A percentile compares a stretch with the other conserved stretches of the same genome.
Evolutionary conservation across 2,888 invertebrate genomes (phyloP).

Genomic region (Cataglyphis cursor): DNA sequence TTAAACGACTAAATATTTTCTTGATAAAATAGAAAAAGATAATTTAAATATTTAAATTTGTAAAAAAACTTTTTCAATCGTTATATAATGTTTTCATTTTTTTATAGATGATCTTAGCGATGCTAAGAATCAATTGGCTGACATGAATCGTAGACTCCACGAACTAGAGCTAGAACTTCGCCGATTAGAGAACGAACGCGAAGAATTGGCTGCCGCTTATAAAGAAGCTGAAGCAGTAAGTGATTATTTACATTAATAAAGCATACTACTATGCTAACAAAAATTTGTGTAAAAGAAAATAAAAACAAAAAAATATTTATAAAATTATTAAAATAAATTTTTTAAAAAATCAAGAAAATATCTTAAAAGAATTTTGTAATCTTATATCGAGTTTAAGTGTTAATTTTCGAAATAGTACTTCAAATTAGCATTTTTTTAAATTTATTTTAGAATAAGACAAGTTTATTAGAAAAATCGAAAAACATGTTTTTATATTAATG

Average conservation of each 20-base stretch:
- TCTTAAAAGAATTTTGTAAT: not conserved
- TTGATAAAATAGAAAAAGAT: not conserved
- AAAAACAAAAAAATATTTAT: not conserved
- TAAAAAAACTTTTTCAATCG: not conserved
- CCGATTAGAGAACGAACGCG: conserved; percentile 99
- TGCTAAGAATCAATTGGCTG: conserved; percentile 96
- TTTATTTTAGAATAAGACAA: not conserved
- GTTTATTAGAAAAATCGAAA: not conserved
- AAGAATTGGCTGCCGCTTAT: conserved; percentile 98
- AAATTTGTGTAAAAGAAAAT: not conserved
- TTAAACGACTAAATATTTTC: not conserved
- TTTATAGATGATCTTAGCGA: conserved; percentile 97
- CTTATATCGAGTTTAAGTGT: not conserved
- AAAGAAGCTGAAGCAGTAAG: conserved; percentile 99
- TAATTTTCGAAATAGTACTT: not conserved
- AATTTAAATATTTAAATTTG: not conserved
- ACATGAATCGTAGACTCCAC: conserved; percentile 98
- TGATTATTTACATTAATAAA: conserved; percentile 75
- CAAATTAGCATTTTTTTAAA: not conserved
- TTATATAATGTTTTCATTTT: not conserved
- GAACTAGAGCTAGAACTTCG: conserved; percentile 99
- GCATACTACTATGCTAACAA: not conserved
- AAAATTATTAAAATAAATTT: not conserved
- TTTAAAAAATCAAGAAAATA: not conserved
- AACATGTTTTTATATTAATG: not conserved